Conservation (phyloP, 2,888 invertebrate genomes). For the Keiferia lycopersicella region DNA sequence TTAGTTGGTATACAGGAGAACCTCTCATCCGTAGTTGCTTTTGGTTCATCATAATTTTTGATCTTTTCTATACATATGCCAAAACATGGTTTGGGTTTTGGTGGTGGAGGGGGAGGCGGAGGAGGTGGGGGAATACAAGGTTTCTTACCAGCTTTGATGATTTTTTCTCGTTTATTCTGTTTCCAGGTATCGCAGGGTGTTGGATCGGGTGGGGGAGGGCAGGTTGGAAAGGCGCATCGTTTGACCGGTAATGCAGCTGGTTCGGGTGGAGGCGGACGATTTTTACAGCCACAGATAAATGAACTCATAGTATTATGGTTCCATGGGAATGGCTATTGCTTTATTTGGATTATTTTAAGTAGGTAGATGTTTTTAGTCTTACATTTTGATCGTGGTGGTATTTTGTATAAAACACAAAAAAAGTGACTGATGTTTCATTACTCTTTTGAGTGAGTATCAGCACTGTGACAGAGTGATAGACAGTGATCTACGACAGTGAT, state of each 20-base stretch:
- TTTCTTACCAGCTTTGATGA: conserved; percentile 50
- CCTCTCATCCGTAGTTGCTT: neutral
- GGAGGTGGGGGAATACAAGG: conserved; percentile 51
- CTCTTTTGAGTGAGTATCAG: too few species aligned
- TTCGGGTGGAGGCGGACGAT: neutral
- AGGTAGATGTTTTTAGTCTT: too few species aligned
- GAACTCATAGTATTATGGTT: neutral
- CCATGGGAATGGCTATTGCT: neutral
- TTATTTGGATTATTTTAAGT: too few species aligned
- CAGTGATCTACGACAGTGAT: too few species aligned
- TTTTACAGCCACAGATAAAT: neutral
- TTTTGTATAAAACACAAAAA: neutral
- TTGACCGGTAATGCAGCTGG: neutral
- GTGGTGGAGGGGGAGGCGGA: conserved; percentile 41
- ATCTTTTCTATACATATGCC: conserved; percentile 60
- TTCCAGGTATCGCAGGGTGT: conserved; percentile 51
- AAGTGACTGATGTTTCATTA: neutral
- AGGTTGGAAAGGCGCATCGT: conserved; percentile 6
- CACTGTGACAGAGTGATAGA: too few species aligned
- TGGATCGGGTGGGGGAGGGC: conserved; percentile 29
- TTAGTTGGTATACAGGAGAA: neutral
- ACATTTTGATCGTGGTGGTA: too few species aligned
- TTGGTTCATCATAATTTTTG: conserved; percentile 46
- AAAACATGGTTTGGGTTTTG: conserved; percentile 39
- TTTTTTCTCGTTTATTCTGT: conserved; percentile 33